Conservation (phyloP, 2,888 invertebrate species). For the Sinelater perroti region DNA sequence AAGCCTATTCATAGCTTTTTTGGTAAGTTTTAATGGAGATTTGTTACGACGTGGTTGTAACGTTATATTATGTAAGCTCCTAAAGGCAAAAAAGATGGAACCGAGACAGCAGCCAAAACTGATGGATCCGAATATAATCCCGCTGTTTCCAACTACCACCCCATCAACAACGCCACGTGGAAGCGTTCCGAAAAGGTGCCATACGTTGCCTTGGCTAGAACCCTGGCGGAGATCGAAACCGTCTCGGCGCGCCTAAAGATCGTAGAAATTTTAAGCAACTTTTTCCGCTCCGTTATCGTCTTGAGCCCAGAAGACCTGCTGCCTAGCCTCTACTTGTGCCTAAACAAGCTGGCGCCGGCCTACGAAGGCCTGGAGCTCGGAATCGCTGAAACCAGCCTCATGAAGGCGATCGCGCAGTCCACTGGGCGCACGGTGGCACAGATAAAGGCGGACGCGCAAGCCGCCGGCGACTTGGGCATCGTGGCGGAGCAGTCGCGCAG, state of each 20-base stretch:
- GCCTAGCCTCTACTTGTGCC: constrained; percentile 89
- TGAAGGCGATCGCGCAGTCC: constrained; percentile 92
- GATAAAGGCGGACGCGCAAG: constrained; percentile 76
- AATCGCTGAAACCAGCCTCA: constrained; percentile 92
- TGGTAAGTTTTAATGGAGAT: not conserved
- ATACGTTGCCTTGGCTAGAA: constrained; percentile 89
- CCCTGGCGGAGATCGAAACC: constrained; percentile 89
- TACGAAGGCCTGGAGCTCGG: constrained; percentile 94
- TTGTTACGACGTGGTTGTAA: not conserved
- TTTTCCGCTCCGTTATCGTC: constrained; percentile 88
- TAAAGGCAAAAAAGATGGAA: not conserved
- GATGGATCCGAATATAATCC: constrained; percentile 73
- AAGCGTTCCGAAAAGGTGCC: constrained; percentile 79
- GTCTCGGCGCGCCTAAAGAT: constrained; percentile 88
- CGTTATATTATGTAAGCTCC: not conserved
- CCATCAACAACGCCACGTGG: constrained; percentile 87
- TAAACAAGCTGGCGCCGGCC: constrained; percentile 96
- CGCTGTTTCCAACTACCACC: constrained; percentile 76
- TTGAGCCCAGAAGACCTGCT: constrained; percentile 90
- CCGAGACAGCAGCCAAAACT: constrained; percentile 3
- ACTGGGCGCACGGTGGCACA: constrained; percentile 87
- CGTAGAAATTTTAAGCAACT: constrained; percentile 91
- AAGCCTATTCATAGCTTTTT: not conserved
- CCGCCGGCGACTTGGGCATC: constrained; percentile 87
- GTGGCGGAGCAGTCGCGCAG: constrained; percentile 87